Evolutionary conservation across 2,113 vertebrate genomes (phyloP).

Genomic region (Laticauda colubrina): DNA sequence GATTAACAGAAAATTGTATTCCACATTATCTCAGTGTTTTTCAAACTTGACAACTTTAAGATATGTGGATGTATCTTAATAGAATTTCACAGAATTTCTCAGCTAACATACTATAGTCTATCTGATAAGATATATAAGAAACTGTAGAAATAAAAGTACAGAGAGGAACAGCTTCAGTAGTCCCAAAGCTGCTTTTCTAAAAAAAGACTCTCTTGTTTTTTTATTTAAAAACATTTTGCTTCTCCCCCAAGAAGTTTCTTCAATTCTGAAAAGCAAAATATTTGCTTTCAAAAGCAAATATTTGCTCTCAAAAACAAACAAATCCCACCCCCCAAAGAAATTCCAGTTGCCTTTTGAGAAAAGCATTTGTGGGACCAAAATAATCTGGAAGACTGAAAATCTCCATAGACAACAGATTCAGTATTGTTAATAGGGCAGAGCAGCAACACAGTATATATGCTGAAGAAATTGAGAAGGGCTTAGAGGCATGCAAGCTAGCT

Average conservation of each 20-base stretch:
- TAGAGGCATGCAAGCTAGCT: background rate
- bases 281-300: too few relatives aligned
- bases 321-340: too few relatives aligned
- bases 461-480: background rate
- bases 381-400: background rate
- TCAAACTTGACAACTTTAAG: background rate
- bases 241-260: too few relatives aligned
- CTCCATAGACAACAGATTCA: background rate
- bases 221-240: too few relatives aligned
- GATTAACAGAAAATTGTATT: background rate
- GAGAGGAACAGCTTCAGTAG: too few relatives aligned
- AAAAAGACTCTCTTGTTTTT: too few relatives aligned
- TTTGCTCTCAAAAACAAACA: too few relatives aligned
- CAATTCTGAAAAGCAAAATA: too few relatives aligned
- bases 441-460: background rate
- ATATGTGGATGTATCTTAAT: background rate
- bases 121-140: background rate
- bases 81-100: too few relatives aligned
- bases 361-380: background rate
- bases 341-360: too few relatives aligned
- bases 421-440: background rate
- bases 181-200: too few relatives aligned
- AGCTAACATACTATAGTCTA: too few relatives aligned
- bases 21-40: background rate
- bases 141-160: background rate